A percentile compares a stretch with the other conserved stretches of the same genome.
Conservation (phyloP, 2,888 invertebrate species). For the Ormyrus labotus region DNA sequence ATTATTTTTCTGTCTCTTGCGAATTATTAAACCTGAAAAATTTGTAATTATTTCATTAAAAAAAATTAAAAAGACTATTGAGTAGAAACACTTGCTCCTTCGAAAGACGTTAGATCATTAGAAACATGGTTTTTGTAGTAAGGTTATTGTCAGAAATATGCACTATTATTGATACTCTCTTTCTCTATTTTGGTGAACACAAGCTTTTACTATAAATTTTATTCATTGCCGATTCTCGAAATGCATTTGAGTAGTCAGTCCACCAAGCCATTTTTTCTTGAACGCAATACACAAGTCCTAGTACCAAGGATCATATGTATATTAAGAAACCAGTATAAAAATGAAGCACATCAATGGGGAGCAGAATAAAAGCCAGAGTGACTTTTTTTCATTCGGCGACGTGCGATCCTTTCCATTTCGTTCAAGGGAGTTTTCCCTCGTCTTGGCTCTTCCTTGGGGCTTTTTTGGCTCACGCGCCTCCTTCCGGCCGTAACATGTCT, state of each 20-base stretch:
- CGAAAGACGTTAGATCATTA: not conserved
- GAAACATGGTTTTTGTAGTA: not conserved
- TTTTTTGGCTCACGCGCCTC: constrained; percentile 51
- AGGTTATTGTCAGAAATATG: not conserved
- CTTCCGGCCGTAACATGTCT: constrained; percentile 39
- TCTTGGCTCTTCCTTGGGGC: not conserved
- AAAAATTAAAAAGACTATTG: too few relatives aligned
- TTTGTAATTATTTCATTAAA: too few relatives aligned
- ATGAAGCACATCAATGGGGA: constrained; percentile 12
- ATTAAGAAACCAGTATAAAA: constrained; percentile 37
- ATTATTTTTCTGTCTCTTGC: too few relatives aligned
- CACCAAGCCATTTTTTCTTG: not conserved
- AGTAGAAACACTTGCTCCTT: not conserved
- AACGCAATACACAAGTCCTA: not conserved
- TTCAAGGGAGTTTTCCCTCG: not conserved
- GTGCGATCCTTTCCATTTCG: constrained; percentile 20
- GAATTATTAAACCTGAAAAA: too few relatives aligned
- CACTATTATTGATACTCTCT: not conserved
- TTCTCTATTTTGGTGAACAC: not conserved
- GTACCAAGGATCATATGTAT: constrained; percentile 30
- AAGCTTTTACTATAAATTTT: not conserved
- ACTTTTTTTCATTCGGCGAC: constrained; percentile 2
- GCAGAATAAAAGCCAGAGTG: not conserved
- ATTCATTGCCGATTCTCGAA: not conserved
- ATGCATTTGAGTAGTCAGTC: not conserved